Conservation (phyloP, 2,113 vertebrate genomes). For the Sapayoa aenigma region DNA sequence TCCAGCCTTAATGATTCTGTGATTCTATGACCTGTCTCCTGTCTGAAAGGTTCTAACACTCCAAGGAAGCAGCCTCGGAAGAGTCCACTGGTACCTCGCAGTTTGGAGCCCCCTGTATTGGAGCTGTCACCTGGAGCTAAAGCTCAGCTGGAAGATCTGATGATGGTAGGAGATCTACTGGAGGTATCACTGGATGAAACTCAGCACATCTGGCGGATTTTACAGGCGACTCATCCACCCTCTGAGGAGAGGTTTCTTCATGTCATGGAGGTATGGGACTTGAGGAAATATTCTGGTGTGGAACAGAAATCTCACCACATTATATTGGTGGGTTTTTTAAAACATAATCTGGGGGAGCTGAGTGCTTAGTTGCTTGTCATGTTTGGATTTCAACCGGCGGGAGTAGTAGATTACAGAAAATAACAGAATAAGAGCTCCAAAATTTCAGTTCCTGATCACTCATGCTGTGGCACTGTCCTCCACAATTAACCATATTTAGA, state of each 20-base stretch:
- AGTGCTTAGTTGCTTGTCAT: neutral
- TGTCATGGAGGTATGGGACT: conserved; percentile 87
- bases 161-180: conserved; percentile 97
- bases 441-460: neutral
- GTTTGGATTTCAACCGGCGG: neutral
- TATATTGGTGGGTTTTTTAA: neutral
- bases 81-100: conserved; percentile 92
- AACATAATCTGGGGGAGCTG: neutral
- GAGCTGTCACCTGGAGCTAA: conserved; percentile 91
- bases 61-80: conserved; percentile 95
- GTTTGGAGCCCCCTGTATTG: conserved; percentile 92
- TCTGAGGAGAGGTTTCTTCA: conserved; percentile 95
- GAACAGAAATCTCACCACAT: rapidly evolving
- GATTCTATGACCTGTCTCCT: neutral
- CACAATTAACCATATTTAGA: neutral
- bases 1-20: neutral
- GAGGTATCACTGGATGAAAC: conserved; percentile 98
- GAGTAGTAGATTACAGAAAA: neutral
- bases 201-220: conserved; percentile 97
- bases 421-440: neutral
- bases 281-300: neutral
- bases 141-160: conserved; percentile 92
- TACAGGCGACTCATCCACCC: conserved; percentile 95
- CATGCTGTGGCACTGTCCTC: neutral
- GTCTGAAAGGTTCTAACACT: conserved; percentile 80